A percentile compares a stretch with the other conserved stretches of the same genome.
These are phyloP conservation scores for Macrotus californicus DNA, from an alignment of 2,113 vertebrate species.

Conservation along the genomic window DNA sequence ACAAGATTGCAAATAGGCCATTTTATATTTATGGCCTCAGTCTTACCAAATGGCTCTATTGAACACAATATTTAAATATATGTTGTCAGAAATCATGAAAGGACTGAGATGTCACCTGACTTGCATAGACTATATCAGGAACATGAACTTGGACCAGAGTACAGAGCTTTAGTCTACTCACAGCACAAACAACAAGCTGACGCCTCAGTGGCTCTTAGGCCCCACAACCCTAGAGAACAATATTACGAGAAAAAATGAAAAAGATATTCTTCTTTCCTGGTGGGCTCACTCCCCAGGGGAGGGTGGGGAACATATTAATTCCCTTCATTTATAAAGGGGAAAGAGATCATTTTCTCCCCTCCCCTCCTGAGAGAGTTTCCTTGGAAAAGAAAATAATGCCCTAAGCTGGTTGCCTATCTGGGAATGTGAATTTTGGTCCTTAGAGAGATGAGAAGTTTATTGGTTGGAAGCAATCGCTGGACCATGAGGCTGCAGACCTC, in stretches of 20 bases:
- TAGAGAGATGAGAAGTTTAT: background rate
- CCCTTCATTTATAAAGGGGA: background rate
- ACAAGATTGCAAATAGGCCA: background rate
- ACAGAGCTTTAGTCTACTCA: background rate
- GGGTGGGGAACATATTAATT: background rate
- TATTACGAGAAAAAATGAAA: background rate
- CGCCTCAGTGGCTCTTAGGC: fast-evolving
- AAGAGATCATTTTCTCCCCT: background rate
- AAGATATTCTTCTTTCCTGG: background rate
- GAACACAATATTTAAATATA: background rate
- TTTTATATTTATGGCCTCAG: background rate
- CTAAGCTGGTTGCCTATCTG: background rate
- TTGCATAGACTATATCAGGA: background rate
- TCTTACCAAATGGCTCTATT: background rate
- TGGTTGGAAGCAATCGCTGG: background rate
- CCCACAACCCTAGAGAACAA: background rate
- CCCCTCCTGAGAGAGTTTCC: background rate
- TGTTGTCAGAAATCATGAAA: background rate
- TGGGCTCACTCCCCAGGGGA: background rate
- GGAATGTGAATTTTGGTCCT: background rate
- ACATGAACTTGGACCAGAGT: background rate
- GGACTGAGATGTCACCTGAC: background rate
- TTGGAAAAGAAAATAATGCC: background rate
- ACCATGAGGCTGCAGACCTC: background rate
- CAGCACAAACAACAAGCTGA: background rate